Evolutionary conservation across 2,888 invertebrate genomes (phyloP), one percentile per base, ranked within the genome.

Genomic region (Stegana nigrithorax): DNA sequence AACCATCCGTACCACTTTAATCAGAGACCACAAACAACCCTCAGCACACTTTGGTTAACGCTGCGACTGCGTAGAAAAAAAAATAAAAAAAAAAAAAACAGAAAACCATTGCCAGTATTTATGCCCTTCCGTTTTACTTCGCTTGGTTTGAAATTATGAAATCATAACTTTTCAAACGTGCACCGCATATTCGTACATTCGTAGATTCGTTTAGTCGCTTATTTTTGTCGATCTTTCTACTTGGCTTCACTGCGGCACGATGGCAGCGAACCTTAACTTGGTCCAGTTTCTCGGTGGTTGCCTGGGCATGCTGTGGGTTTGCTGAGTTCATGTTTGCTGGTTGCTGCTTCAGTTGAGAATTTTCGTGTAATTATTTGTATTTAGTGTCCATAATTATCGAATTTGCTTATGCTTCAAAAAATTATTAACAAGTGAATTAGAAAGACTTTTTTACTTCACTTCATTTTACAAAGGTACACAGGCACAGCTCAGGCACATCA

Each of bases 401-500:
- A 36, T 55, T 55, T 55, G 36, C n/a, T 17, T 36, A 55, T 25
- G 50, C 27, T 50, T 26, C 50, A 23, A 39, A 67, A 67, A 69
- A 70, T 78, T 77, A 75, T 78, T 75, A 77, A 61, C 75, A 75
- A 75, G 75, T 75, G 75, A 75, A 71, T 75, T 75, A 78, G 75
- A 78, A 78, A 72, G 73, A 74, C 67, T 67, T 74, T 50, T 61
- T 63, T 60, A n/a, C 4, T 53, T 53, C 47, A 42, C n/a, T 14
- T 4, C 7, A 26, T n/a, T 23, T 50, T 50, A 26, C 47, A n/a
- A n/a, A n/a, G n/a, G n/a, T n/a, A n/a, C n/a, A n/a, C n/a, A n/a
- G n/a, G n/a, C 3, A n/a, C 12, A 7, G 25, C 12, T 50, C 26
- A 25, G 25, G n/a, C n/a, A n/a, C 7, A 26, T 4, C 14, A 7